A percentile compares a stretch with the other conserved stretches of the same genome.
These are phyloP conservation scores for Gymnosoma rotundatum DNA, from an alignment of 2,888 invertebrate genomes.

Conservation along the genomic window DNA sequence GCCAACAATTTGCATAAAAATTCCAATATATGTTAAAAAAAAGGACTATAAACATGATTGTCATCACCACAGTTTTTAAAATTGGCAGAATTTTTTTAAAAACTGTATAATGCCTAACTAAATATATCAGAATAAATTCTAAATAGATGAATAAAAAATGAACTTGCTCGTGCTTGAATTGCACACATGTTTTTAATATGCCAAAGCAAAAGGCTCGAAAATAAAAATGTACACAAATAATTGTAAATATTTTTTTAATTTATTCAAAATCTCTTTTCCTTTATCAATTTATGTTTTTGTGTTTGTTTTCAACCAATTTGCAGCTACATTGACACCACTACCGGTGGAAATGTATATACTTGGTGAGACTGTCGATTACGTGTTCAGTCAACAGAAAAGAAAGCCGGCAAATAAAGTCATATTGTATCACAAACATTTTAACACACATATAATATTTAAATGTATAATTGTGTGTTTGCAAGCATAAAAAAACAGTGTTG, in stretches of 20 bases:
- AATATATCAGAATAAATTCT: no score
- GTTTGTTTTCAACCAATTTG: constrained; percentile 55
- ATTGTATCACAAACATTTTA: constrained; percentile 18
- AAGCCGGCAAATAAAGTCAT: constrained; percentile 58
- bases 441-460: constrained; percentile 1
- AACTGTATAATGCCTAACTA: no score
- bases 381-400: constrained; percentile 41
- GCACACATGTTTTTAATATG: background rate
- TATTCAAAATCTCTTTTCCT: background rate
- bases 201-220: background rate
- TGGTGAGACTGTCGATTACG: constrained; percentile 43
- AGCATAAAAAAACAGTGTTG: constrained; percentile 45
- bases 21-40: no score
- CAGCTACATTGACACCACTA: constrained; percentile 64
- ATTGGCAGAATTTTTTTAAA: no score
- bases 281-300: constrained; percentile 19
- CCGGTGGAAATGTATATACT: constrained; percentile 61
- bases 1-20: no score
- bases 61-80: no score
- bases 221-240: background rate
- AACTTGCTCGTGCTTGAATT: background rate
- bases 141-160: no score
- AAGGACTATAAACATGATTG: no score
- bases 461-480: constrained; percentile 15
- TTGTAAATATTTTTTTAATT: constrained; percentile 10